phyloP scores from a whole-genome alignment of 2,888 invertebrate genomes.

The Lithosia quadra region DNA sequence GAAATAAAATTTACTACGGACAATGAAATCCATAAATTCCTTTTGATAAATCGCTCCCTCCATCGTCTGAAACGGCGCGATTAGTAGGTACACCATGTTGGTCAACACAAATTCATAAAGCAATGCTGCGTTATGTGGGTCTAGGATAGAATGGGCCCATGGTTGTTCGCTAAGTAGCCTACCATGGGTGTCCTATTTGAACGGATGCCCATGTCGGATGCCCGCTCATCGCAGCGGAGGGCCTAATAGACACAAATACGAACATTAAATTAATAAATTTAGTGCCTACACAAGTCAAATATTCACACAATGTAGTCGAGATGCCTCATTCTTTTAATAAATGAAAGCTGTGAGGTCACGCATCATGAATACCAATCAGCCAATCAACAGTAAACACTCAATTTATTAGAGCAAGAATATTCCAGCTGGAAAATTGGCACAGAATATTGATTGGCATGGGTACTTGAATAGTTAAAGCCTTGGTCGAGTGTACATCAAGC shows the following conservation, averaged over 20 bases:
- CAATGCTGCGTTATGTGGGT: not conserved
- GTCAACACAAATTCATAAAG: not conserved
- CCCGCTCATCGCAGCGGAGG: too few species aligned
- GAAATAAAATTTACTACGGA: too few species aligned
- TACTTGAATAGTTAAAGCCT: not conserved
- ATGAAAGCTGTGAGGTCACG: constrained; percentile 5
- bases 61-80: too few species aligned
- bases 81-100: too few species aligned
- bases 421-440: not conserved
- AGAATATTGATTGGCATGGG: not conserved
- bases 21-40: too few species aligned
- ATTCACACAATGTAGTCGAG: not conserved
- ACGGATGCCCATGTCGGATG: too few species aligned
- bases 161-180: not conserved
- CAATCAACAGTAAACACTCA: constrained; percentile 15
- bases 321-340: constrained; percentile 8
- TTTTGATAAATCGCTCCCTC: too few species aligned
- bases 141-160: too few species aligned
- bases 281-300: not conserved
- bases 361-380: constrained; percentile 18
- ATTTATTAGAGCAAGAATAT: constrained; percentile 10
- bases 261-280: too few species aligned
- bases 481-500: not conserved
- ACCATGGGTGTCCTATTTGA: too few species aligned
- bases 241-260: not conserved